Percentiles rank a stretch among this genome's conserved stretches.
These are phyloP conservation scores for Pseudolaguvia tuberculata DNA, from an alignment of 2,113 vertebrate genomes.

Conservation along the genomic window DNA sequence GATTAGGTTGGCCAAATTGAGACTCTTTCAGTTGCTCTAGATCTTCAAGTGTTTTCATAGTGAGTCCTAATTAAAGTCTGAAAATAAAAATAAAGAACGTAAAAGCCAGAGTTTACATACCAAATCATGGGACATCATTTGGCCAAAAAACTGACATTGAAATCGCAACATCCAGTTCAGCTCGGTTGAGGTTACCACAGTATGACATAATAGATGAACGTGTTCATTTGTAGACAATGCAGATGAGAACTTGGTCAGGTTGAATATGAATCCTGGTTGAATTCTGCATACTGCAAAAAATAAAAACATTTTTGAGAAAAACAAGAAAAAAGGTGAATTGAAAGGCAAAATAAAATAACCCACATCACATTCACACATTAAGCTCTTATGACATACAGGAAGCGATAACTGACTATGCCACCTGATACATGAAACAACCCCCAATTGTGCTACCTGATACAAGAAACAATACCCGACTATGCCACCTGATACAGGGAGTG, in stretches of 20 bases:
- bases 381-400: no score
- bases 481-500: no score
- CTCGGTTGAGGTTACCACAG: not conserved
- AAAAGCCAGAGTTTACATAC: not conserved
- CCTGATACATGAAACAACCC: no score
- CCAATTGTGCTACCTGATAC: no score
- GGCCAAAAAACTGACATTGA: not conserved
- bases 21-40: not conserved
- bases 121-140: not conserved
- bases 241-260: not conserved
- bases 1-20: not conserved
- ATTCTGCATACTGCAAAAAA: not conserved
- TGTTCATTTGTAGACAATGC: not conserved
- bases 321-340: no score
- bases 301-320: not conserved
- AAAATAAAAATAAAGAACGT: not conserved
- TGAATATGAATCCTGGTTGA: not conserved
- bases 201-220: not conserved
- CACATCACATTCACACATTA: no score
- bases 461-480: no score
- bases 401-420: no score
- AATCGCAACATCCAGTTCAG: not conserved
- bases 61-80: not conserved
- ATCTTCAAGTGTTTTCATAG: not conserved
- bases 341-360: no score